phyloP scores from a whole-genome alignment of 2,113 vertebrate genomes.

The Microtus richardsoni region DNA sequence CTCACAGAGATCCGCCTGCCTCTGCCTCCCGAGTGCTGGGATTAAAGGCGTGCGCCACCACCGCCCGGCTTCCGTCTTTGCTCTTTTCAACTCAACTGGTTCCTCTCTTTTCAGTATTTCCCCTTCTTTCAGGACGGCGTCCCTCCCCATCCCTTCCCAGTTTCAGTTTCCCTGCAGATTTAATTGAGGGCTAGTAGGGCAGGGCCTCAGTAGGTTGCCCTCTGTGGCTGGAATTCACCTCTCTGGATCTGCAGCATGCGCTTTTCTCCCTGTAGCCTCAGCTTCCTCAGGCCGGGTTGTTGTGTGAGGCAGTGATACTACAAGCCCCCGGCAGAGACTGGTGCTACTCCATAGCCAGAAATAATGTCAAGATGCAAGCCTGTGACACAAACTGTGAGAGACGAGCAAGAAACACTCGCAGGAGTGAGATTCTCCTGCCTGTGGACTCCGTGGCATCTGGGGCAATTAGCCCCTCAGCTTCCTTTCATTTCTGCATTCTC shows the following conservation, averaged over 20 bases:
- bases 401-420: not conserved
- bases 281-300: slow-evolving; percentile 23
- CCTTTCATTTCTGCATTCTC: slow-evolving; percentile 67
- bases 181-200: slow-evolving; percentile 3
- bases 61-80: not conserved
- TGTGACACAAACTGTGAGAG: slow-evolving; percentile 67
- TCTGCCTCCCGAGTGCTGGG: too few species aligned
- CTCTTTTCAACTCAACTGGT: not conserved
- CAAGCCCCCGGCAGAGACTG: slow-evolving; percentile 40
- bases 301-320: slow-evolving; percentile 56
- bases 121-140: not conserved
- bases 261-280: not conserved
- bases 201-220: slow-evolving; percentile 5
- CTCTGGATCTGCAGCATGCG: accelerated
- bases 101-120: not conserved
- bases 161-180: slow-evolving; percentile 59
- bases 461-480: slow-evolving; percentile 40
- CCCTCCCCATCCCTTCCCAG: not conserved
- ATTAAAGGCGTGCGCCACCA: too few species aligned
- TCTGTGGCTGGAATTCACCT: slow-evolving; percentile 32
- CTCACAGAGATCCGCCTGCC: too few species aligned
- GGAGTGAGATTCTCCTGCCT: slow-evolving; percentile 33
- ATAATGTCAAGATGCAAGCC: slow-evolving; percentile 48
- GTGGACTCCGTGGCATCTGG: not conserved
- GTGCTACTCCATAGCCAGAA: slow-evolving; percentile 69